Base-by-base conservation (phyloP, 64 coral and sea anemone genomes). In the Porites lutea region DNA sequence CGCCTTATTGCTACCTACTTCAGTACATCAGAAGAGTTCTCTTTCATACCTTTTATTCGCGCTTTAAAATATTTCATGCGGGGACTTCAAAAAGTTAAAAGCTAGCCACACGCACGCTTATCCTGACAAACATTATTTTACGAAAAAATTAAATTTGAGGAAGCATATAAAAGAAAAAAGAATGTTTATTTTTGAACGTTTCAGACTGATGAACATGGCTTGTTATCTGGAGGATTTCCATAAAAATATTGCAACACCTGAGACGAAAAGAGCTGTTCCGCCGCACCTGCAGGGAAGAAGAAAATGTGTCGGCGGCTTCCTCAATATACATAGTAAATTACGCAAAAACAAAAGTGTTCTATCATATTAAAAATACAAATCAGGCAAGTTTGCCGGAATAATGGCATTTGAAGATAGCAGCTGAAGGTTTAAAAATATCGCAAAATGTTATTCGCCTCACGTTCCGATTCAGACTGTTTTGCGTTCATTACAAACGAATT, bases 221-320 rank as follows among this genome's bases (percentile, higher is more conserved):
- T 46, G 55, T 65, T 72, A 69, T 71, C 47, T 69, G 49, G 19
- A 84, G 2, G 62, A 84, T 84, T 84, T 84, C 81, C 62, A 84
- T 48, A 84, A 52, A 84, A 68, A 84, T 23, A 84, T n/a, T 21
- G 62, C 86, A 13, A 60, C 69, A 75, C 48, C 86, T 15, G 86
- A 88, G 19, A 88, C 18, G 52, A 75, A 21, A 13, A 73, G 16
- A 64, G 69, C 71, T 21, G 73, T 88, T 74, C 86, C 86, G 58
- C 86, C 52, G 27, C 69, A 88, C 69, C 86, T 88, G 43, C 18
- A 87, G 74, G 54, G 37, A 44, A 72, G 20, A 23, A 55, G 6
- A 12, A 82, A 82, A 7, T n/a, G 15, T 52, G 19, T 54, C 52
- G 47, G 19, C 77, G 62, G 73, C 73, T 15, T 43, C 45, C 9